A percentile compares a stretch with the other conserved stretches of the same genome.
Conservation (phyloP, 1,140 invertebrate species). For the Archivesica marissinica region DNA sequence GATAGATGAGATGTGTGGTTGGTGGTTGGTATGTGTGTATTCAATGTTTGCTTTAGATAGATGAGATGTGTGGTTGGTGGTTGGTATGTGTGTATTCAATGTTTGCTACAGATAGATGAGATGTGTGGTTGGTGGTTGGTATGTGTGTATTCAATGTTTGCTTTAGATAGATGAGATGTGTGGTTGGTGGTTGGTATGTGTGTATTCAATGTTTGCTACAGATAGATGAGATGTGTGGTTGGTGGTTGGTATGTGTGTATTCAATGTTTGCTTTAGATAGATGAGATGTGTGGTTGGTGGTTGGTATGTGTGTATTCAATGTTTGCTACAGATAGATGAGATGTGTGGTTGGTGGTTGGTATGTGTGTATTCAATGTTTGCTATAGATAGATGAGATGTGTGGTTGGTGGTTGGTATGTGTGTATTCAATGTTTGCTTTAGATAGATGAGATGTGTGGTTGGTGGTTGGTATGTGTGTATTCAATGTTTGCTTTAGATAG, state of each 20-base stretch:
- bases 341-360: background rate
- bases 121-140: background rate
- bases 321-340: background rate
- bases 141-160: background rate
- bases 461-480: background rate
- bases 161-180: slow-evolving; percentile 10
- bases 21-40: background rate
- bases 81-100: background rate
- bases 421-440: background rate
- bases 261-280: background rate
- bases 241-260: background rate
- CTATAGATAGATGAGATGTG: slow-evolving; percentile 12
- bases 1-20: slow-evolving; percentile 27
- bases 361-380: background rate
- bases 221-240: slow-evolving; percentile 27
- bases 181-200: slow-evolving; percentile 3
- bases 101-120: background rate
- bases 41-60: background rate
- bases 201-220: background rate
- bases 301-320: background rate
- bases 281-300: slow-evolving; percentile 7
- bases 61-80: slow-evolving; percentile 7
- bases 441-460: slow-evolving; percentile 27
- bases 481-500: background rate
- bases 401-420: slow-evolving; percentile 3